Base-by-base conservation (phyloP, 2,113 vertebrate genomes). In the Calonectris borealis region DNA sequence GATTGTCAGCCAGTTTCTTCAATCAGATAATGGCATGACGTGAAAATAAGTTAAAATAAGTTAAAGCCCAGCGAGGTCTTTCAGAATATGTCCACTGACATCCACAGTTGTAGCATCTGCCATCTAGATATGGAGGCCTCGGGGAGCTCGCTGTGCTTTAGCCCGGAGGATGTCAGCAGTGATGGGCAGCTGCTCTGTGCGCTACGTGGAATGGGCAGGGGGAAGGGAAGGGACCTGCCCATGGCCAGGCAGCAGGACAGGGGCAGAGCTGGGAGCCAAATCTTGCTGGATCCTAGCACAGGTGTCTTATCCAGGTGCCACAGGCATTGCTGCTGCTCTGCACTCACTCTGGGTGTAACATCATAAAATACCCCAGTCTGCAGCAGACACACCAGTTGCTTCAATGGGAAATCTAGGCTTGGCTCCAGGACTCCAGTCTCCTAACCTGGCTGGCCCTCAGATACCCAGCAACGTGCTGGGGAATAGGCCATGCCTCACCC, bases 201-300 rank as follows among this genome's bases (percentile, higher is more conserved):
- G 1, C 60, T 34, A 20, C 1, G 0, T 48, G 31, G 40, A 60
- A 44, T 0, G 1, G 38, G 29, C 46, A 54, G 19, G 9, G 16
- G 8, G 6, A 58, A n/a, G 26, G 51, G 54, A n/a, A 40, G 48
- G 21, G 29, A 70, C 55, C 46, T 85, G 38, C 34, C 40, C 48
- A 8, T 2, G 13, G 7, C 32, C 65, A 40, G 36, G 29, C 48
- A 78, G 64, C 46, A 36, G 29, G 44, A 31, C 49, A 64, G 19
- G 24, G 42, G 24, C 61, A 79, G 38, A 80, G 27, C 49, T 31
- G 24, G 61, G 31, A 60, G 69, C 32, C 46, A 66, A 27, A 76
- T 42, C n/a, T 42, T 80, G 10, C 49, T 55, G 68, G 40, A 57
- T 86, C 25, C 48, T 36, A 61, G 27, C 1, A 1, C 9, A 61